phyloP scores from a whole-genome alignment of 2,113 vertebrate species.

The Centrocercus urophasianus region DNA sequence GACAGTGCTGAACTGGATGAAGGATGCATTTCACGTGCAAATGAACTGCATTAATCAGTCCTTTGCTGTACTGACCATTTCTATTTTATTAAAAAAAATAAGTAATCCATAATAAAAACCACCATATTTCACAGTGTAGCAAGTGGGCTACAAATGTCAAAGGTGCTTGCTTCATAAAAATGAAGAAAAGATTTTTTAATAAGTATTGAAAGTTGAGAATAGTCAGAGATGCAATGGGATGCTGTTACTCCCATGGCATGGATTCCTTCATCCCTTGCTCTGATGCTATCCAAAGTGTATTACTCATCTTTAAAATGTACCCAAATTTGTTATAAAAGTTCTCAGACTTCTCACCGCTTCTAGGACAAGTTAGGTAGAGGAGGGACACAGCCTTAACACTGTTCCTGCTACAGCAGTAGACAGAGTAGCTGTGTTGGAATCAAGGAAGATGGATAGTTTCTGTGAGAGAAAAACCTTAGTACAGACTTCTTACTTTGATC shows the following conservation, averaged over 20 bases:
- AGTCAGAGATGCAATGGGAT: background rate
- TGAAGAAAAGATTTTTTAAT: background rate
- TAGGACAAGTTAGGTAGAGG: background rate
- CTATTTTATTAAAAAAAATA: background rate
- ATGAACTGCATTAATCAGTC: background rate
- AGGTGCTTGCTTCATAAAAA: background rate
- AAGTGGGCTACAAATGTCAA: background rate
- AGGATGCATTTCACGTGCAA: background rate
- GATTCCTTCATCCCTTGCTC: background rate
- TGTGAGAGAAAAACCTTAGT: background rate
- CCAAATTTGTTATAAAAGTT: background rate
- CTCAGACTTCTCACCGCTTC: background rate
- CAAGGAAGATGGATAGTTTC: background rate
- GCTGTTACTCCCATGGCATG: background rate
- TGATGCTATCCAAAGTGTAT: background rate
- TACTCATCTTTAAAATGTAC: background rate
- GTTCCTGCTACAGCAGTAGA: background rate
- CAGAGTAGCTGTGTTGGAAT: background rate
- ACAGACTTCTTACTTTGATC: background rate
- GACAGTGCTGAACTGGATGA: background rate
- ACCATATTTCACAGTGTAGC: background rate
- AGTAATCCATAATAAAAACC: background rate
- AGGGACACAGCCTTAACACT: background rate
- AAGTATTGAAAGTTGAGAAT: background rate
- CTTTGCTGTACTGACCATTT: background rate